Evolutionary conservation across 2,888 invertebrate species (phyloP).

Genomic region (Phalangium opilio): DNA sequence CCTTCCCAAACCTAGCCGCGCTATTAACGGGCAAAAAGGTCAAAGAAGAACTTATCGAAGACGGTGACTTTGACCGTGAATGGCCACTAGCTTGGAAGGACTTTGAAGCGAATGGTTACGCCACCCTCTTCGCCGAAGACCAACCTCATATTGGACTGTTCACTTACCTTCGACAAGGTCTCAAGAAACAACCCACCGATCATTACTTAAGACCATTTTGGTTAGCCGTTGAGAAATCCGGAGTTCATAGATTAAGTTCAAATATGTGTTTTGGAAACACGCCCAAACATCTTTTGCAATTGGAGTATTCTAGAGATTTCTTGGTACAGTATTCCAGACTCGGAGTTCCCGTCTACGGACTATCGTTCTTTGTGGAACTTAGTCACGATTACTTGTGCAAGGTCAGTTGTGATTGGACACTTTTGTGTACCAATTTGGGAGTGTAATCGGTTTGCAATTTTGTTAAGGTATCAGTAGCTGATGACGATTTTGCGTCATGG

Average conservation of each 20-base stretch:
- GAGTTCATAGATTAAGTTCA: slow-evolving; percentile 14
- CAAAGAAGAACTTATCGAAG: slow-evolving; percentile 37
- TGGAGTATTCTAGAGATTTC: slow-evolving; percentile 28
- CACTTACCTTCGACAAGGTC: slow-evolving; percentile 61
- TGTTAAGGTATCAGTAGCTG: slow-evolving; percentile 27
- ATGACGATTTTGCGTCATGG: slow-evolving; percentile 29
- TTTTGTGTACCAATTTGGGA: no score
- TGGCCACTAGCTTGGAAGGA: slow-evolving; percentile 74
- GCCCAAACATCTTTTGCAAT: slow-evolving; percentile 24
- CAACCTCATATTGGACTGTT: slow-evolving; percentile 60
- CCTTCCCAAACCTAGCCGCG: slow-evolving; percentile 75
- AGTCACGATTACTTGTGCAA: slow-evolving; percentile 33
- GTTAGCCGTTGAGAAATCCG: slow-evolving; percentile 32
- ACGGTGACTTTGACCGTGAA: slow-evolving; percentile 37
- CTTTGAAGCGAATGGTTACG: slow-evolving; percentile 52
- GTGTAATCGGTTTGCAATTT: no score
- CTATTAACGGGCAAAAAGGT: slow-evolving; percentile 48
- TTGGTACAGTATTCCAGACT: slow-evolving; percentile 21
- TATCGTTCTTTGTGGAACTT: slow-evolving; percentile 31
- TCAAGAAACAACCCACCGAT: slow-evolving; percentile 67
- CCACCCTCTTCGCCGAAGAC: slow-evolving; percentile 71
- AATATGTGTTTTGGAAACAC: slow-evolving; percentile 18
- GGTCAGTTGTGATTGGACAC: no score
- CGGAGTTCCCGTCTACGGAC: slow-evolving; percentile 26
- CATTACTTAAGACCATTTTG: slow-evolving; percentile 64